Base-by-base conservation (phyloP, 2,888 invertebrate species). In the Eueremaeus valkanovi region DNA sequence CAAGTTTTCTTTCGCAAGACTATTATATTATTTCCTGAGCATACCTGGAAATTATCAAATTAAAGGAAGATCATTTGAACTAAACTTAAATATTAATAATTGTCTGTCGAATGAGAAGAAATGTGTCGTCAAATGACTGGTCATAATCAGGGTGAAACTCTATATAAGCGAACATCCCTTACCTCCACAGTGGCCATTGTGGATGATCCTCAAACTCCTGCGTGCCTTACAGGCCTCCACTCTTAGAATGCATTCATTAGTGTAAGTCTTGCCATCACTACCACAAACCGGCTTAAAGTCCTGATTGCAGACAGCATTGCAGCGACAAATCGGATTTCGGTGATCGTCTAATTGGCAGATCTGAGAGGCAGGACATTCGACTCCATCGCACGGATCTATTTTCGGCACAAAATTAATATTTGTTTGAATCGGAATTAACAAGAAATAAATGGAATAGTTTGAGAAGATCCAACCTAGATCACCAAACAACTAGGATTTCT, bases 341-440 rank as follows among this genome's bases (percentile, higher is more conserved):
- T 89, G 87, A 80, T 88, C 88, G 84, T 92, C 91, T 83, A 94
- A 85, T 83, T 91, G 92, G 85, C 94, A 94, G 77, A 92, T 87
- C 82, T 92, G 90, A 40, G 90, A 90, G 79, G 90, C 88, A 36
- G 88, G 86, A 84, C 94, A 94, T 81, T 88, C 87, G 79, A 91
- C 87, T 76, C 88, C 90, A 58, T 88, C 87, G 84, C 94, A 94
- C 0, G 94, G 94, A 87, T 94, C 94, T 94, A n/a, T n/a, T n/a
- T n/a, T n/a, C n/a, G n/a, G 86, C 13, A 24, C 16, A 45, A 27
- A 27, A 3, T 66, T 1, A 21, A 21, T 55, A 3, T 21, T 21
- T 21, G 9, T 21, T 55, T 55, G n/a, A 24, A 55, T n/a, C n/a
- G n/a, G n/a, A n/a, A n/a, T n/a, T n/a, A n/a, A n/a, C n/a, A n/a